Base-by-base conservation (phyloP, 2,797 vertebrate species). In the Manis pentadactyla region DNA sequence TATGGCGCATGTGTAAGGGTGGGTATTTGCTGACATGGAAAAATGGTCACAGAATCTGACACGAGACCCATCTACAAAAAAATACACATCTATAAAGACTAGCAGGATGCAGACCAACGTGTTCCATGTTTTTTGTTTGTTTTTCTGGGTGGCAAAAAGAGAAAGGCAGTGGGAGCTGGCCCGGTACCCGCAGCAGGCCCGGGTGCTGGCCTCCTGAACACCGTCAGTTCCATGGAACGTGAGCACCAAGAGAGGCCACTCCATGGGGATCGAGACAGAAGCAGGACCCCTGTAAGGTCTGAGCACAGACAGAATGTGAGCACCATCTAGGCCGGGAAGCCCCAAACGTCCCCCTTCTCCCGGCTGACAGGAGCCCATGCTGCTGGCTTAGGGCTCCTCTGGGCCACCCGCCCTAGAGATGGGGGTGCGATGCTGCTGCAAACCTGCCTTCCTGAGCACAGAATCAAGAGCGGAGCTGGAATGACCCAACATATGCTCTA, bases 1-100 rank as follows among this genome's bases (percentile, higher is more conserved):
- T 8, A 9, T 0, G 2, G 39, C 7, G 18, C 4, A 4, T 37
- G 59, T 18, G 0, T 25, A 34, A 78, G 51, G 39, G n/a, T 2
- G 11, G 27, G 39, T 21, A 6, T 39, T 31, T 49, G 51, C 8
- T 69, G 90, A 78, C 21, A 23, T 13, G 25, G 57, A 69, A 37
- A 9, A 73, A 46, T 1, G 31, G 37, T 21, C 31, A 18, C 14
- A 87, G 17, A 9, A 6, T 2, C 17, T 66, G 77, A 37, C 0
- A 37, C 1, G 9, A 49, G 59, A 57, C 83, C 4, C 0, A 23
- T 25, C 49, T 19, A 64, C 14, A 37, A 19, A 39, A 42, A 59
- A 42, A 57, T 1, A 21, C 9, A 69, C 3, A 0, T 1, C 5
- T 34, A 15, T 29, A 39, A n/a, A 61, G 51, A n/a, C 53, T 39